Conservation (phyloP, 1,140 invertebrate genomes). For the Lucilia sericata region DNA sequence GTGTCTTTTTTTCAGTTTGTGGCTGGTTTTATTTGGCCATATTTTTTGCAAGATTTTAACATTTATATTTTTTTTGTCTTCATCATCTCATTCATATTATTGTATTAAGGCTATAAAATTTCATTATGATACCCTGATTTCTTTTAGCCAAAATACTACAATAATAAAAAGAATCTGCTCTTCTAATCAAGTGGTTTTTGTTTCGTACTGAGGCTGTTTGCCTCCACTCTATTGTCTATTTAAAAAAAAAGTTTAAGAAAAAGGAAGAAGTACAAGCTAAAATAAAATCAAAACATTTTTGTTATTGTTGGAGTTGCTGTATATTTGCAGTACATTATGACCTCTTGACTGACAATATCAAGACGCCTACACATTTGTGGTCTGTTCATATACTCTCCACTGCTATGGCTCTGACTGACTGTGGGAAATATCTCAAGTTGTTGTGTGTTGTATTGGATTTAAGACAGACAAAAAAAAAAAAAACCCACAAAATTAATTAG, state of each 20-base stretch:
- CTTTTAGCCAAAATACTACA: neutral
- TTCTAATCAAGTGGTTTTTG: conserved; percentile 6
- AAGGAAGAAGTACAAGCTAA: neutral
- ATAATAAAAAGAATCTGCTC: neutral
- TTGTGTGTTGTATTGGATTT: too few relatives aligned
- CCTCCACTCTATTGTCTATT: neutral
- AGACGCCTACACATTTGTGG: conserved; percentile 31
- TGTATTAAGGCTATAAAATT: neutral
- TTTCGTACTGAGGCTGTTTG: neutral
- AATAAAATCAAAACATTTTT: conserved; percentile 1
- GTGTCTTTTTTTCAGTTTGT: neutral
- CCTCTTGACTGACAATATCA: conserved; percentile 42
- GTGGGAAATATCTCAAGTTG: neutral
- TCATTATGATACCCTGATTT: conserved; percentile 1
- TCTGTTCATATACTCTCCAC: neutral
- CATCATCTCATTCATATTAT: too few relatives aligned
- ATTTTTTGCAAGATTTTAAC: neutral
- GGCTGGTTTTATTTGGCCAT: neutral
- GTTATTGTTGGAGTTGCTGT: neutral
- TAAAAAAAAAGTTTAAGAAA: neutral
- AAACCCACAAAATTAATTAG: neutral
- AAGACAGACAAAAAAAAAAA: neutral
- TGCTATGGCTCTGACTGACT: neutral
- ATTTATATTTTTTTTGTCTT: neutral
- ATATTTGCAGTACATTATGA: conserved; percentile 27